Evolutionary conservation across 2,888 invertebrate genomes (phyloP), one percentile per base, ranked within the genome.

Genomic region (Caenorhabditis plicata): DNA sequence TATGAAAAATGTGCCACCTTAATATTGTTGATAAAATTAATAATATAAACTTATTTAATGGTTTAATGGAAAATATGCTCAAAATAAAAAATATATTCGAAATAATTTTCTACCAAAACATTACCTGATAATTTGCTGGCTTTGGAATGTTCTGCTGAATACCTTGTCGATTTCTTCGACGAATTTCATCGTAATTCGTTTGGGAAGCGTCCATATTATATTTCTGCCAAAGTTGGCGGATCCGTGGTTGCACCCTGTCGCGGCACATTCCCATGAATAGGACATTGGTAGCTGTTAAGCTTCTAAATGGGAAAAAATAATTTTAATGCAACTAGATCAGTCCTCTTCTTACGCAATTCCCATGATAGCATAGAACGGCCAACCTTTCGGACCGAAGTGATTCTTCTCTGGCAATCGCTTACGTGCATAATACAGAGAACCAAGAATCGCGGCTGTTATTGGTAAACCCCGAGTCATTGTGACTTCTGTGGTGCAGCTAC

Each of bases 311-410:
- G n/a, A n/a, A n/a, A n/a, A n/a, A n/a, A n/a, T n/a, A n/a, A n/a
- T n/a, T n/a, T n/a, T n/a, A n/a, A n/a, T n/a, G n/a, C n/a, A n/a
- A n/a, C n/a, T n/a, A n/a, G n/a, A n/a, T n/a, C n/a, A n/a, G n/a
- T n/a, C n/a, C n/a, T n/a, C n/a, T n/a, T 47, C 61, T 11, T 39
- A 61, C 61, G 53, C 71, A 17, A 76, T 49, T 27, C 75, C 76
- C 54, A 76, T 66, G 25, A 76, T 54, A 9, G 65, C 68, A 57
- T 76, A 76, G 54, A 76, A 76, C 2, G 72, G 68, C 74, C 74
- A 76, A 23, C 72, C 69, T 56, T 74, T 74, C 8, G 76, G 76
- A 15, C 76, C 76, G 46, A 76, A 74, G 49, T 71, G 74, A 45
- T 68, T 68, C 45, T 67, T 63, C 7, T 60, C 42, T 1, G 76